These are phyloP conservation scores for Falcaria lacertinaria DNA, from an alignment of 2,888 invertebrate genomes.

Conservation along the genomic window DNA sequence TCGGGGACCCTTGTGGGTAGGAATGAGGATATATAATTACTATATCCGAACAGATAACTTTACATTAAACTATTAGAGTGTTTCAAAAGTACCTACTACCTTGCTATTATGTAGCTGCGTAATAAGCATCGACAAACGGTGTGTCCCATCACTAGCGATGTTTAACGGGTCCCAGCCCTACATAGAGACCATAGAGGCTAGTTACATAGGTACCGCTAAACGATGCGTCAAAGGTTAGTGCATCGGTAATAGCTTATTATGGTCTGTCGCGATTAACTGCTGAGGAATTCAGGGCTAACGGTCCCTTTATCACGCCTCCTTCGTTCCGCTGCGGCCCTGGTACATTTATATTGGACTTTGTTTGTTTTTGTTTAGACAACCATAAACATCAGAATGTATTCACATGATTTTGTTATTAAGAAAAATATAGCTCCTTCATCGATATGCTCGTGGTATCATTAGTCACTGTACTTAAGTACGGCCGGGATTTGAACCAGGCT, in stretches of 20 bases:
- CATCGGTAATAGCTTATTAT: slow-evolving; percentile 59
- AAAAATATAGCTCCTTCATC: no score
- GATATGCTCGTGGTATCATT: no score
- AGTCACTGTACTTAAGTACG: no score
- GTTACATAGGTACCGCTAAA: slow-evolving; percentile 73
- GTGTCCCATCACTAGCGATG: slow-evolving; percentile 38
- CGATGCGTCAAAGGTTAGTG: slow-evolving; percentile 70
- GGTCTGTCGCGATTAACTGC: slow-evolving; percentile 44
- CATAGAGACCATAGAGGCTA: slow-evolving; percentile 39
- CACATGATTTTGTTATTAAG: no score
- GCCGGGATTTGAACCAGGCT: no score
- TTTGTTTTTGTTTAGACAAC: slow-evolving; percentile 6
- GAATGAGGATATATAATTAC: no score
- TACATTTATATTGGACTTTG: slow-evolving; percentile 21
- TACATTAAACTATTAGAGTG: no score
- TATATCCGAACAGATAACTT: no score
- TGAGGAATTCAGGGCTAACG: slow-evolving; percentile 59
- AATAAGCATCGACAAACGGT: slow-evolving; percentile 20
- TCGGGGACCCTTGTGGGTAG: no score
- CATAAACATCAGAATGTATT: neutral
- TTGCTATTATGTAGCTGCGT: no score
- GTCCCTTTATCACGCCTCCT: slow-evolving; percentile 36
- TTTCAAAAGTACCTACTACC: no score
- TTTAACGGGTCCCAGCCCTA: slow-evolving; percentile 67
- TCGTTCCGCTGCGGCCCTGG: slow-evolving; percentile 35